Evolutionary conservation across 2,797 vertebrate species (phyloP), one percentile per base, ranked within the genome.

Genomic region (Psittacula echo): DNA sequence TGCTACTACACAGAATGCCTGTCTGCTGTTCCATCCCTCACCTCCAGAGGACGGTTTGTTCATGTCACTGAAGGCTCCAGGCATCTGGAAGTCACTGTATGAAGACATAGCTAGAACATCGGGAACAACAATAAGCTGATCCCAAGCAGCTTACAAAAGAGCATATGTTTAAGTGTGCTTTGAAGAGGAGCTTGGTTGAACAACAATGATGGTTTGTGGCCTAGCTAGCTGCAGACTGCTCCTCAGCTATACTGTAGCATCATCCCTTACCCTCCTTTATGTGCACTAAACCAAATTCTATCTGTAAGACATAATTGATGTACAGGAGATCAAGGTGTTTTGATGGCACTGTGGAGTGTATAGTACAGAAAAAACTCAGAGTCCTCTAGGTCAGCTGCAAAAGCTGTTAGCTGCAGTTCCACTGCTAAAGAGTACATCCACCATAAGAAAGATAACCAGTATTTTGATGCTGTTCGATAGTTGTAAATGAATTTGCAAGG

Each of bases 191-290:
- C 13, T 47, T 18, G 11, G 20, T 8, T 66, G 58, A 73, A 37
- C 13, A 37, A 42, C 30, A 78, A 30, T 13, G 39, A 30, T 16
- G n/a, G 20, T 7, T 53, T 50, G 50, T n/a, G 54, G 50, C 23
- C 45, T 42, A 29, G 34, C 12, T 32, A 74, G 56, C 22, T 6
- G 10, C 14, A 37, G 39, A 5, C 66, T 47, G 27, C 37, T 65
- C 58, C 51, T 84, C 58, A 44, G 14, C 26, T 6, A 0, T 42
- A 26, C 0, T 0, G 10, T 26, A 22, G 11, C 37, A 24, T 41
- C 45, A 11, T 22, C 58, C 47, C 13, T 56, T 32, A 19, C 7
- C 30, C 29, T 68, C n/a, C 19, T 29, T 47, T 19, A 20, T 7
- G 47, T n/a, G 30, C 18, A 13, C 21, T 68, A 34, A 21, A 29